phyloP scores from a whole-genome alignment of 1,140 invertebrate species.

The Plodia interpunctella region DNA sequence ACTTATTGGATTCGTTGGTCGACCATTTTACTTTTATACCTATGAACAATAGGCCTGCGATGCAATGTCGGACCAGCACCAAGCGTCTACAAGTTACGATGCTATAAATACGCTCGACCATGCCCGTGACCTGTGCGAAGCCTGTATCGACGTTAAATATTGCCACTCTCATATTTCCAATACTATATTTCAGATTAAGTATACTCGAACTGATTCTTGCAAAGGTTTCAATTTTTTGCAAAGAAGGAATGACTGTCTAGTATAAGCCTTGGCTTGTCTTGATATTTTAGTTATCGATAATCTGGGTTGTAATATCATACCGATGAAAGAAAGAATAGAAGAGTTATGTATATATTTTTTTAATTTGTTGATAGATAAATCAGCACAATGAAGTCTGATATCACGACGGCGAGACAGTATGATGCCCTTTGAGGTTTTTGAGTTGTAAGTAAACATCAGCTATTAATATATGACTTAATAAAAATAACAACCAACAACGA shows the following conservation, averaged over 20 bases:
- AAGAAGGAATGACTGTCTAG: too few relatives aligned
- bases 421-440: too few relatives aligned
- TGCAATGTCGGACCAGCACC: slow-evolving; percentile 50
- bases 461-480: too few relatives aligned
- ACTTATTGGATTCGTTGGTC: slow-evolving; percentile 36
- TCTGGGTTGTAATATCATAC: too few relatives aligned
- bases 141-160: slow-evolving; percentile 36
- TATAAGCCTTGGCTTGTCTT: too few relatives aligned
- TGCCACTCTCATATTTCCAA: slow-evolving; percentile 34
- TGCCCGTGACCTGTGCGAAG: slow-evolving; percentile 53
- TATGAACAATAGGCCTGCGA: slow-evolving; percentile 60
- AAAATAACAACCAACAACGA: not conserved
- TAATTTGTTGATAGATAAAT: too few relatives aligned
- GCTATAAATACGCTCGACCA: slow-evolving; percentile 68
- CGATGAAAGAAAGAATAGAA: too few relatives aligned
- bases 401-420: too few relatives aligned
- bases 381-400: too few relatives aligned
- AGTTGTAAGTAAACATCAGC: too few relatives aligned
- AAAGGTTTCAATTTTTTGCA: not conserved
- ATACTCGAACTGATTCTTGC: not conserved
- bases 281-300: too few relatives aligned
- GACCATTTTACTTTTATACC: slow-evolving; percentile 60
- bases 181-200: slow-evolving; percentile 1
- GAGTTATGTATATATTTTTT: too few relatives aligned
- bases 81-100: slow-evolving; percentile 66